A percentile compares a stretch with the other conserved stretches of the same genome.
These are phyloP conservation scores for Sphaeramia orbicularis DNA, from an alignment of 2,797 vertebrate genomes.

Conservation along the genomic window DNA sequence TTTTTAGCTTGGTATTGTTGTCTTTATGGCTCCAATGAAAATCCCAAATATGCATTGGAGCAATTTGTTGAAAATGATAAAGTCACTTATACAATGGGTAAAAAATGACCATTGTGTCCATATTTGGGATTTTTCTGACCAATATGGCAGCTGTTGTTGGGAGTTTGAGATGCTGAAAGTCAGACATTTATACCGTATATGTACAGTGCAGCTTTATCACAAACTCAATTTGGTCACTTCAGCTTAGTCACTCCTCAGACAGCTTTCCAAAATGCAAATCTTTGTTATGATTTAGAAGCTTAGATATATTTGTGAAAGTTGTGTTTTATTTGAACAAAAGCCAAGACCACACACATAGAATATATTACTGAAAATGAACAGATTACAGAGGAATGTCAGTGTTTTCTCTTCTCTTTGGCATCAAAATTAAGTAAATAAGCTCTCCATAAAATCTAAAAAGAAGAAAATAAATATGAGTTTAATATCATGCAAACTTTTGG, in stretches of 20 bases:
- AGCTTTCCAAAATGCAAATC: conserved; percentile 2
- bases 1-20: neutral
- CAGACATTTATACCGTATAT: no score
- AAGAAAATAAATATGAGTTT: neutral
- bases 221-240: no score
- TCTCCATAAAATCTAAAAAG: neutral
- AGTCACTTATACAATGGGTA: neutral
- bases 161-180: neutral
- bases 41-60: neutral
- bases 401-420: conserved; percentile 1
- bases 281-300: neutral
- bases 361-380: neutral
- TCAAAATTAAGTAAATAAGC: conserved; percentile 6
- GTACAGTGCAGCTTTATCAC: no score
- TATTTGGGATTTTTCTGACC: neutral
- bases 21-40: neutral
- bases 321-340: conserved; percentile 1
- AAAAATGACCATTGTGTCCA: no score
- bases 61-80: neutral
- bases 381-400: conserved; percentile 6
- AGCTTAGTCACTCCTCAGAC: no score
- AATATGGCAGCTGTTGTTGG: neutral
- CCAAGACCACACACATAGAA: conserved; percentile 13
- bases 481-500: neutral
- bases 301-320: conserved; percentile 3